These are phyloP conservation scores for Heterohyrax brucei DNA, from an alignment of 2,797 vertebrate species.

Conservation along the genomic window DNA sequence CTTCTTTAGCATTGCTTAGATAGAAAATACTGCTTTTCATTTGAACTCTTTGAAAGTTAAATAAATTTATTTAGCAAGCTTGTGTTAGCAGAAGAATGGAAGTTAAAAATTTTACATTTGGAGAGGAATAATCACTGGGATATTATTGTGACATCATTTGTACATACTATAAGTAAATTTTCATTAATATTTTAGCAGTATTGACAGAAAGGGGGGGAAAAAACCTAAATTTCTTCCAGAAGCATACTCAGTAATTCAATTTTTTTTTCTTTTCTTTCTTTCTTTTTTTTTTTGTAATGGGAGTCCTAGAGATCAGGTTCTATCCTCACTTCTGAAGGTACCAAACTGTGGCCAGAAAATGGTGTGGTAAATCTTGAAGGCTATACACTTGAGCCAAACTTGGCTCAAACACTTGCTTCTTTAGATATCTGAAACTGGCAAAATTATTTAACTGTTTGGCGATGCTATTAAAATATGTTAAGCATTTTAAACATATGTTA, in stretches of 20 bases:
- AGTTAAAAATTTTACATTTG: conserved; percentile 7
- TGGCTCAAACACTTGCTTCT: conserved; percentile 14
- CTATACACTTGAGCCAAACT: background rate
- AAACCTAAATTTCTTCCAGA: background rate
- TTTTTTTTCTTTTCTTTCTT: background rate
- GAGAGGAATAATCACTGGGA: conserved; percentile 21
- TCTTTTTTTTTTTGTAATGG: no score
- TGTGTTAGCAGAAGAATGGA: background rate
- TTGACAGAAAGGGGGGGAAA: background rate
- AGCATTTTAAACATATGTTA: background rate
- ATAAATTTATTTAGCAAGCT: background rate
- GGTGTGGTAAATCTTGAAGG: background rate
- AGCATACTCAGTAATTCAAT: background rate
- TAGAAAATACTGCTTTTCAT: conserved; percentile 37
- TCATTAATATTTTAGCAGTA: conserved; percentile 9
- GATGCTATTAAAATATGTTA: background rate
- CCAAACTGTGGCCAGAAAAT: background rate
- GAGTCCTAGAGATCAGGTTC: background rate
- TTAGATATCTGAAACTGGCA: background rate
- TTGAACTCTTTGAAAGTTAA: conserved; percentile 26
- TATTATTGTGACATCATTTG: background rate
- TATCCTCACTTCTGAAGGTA: background rate
- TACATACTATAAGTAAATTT: background rate
- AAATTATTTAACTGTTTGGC: conserved; percentile 13
- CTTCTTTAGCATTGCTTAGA: background rate